Evolutionary conservation across 2,113 vertebrate species (phyloP).

Genomic region (Phycodurus eques): DNA sequence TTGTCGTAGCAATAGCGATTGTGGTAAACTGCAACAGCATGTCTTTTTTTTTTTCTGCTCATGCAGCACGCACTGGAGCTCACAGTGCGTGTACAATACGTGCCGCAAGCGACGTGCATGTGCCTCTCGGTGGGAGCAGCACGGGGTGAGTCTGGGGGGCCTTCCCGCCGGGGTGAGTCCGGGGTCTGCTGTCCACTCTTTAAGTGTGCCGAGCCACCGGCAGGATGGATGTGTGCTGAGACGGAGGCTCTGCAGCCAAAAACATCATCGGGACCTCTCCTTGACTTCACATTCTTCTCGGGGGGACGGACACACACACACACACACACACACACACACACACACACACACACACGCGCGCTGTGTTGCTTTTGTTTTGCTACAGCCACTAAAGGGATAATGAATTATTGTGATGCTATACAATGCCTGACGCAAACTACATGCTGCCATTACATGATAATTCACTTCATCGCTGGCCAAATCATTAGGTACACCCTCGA

Average conservation of each 20-base stretch:
- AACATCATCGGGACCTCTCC: conserved; percentile 51
- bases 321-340: too few relatives aligned
- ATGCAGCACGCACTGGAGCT: too few relatives aligned
- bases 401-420: neutral
- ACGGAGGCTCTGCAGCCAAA: conserved; percentile 50
- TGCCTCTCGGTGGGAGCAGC: conserved; percentile 10
- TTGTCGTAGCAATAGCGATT: neutral
- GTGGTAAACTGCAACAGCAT: too few relatives aligned
- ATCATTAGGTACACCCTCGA: neutral
- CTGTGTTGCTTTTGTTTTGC: neutral
- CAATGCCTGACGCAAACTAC: too few relatives aligned
- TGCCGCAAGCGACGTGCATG: too few relatives aligned
- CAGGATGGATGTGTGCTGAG: conserved; percentile 51
- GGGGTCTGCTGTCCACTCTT: conserved; percentile 53
- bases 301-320: neutral
- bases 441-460: too few relatives aligned
- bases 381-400: neutral
- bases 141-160: conserved; percentile 52
- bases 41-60: too few relatives aligned
- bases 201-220: conserved; percentile 42
- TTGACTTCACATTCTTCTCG: conserved; percentile 53
- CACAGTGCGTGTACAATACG: too few relatives aligned
- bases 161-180: conserved; percentile 63
- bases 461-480: neutral
- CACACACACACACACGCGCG: too few relatives aligned